A percentile compares a stretch with the other conserved stretches of the same genome.
These are phyloP conservation scores for Vidua macroura DNA, from an alignment of 2,113 vertebrate genomes.

Conservation along the genomic window DNA sequence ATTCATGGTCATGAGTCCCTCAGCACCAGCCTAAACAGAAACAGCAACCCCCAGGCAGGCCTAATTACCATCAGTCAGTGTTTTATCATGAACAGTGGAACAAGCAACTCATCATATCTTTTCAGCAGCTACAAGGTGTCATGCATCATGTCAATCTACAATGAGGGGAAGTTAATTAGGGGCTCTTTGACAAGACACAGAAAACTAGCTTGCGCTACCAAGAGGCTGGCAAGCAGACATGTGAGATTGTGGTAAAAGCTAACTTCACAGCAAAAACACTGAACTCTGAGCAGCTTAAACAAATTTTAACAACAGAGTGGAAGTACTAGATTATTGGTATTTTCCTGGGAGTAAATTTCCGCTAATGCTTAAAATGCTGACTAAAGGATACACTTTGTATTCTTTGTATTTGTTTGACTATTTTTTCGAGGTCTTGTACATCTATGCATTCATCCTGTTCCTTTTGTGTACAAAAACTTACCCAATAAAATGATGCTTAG, in stretches of 20 bases:
- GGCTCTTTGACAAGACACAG: neutral
- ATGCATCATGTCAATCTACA: neutral
- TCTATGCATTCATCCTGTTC: neutral
- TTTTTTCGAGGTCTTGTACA: neutral
- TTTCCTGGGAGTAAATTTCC: neutral
- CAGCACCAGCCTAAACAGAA: neutral
- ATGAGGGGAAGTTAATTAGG: conserved; percentile 4
- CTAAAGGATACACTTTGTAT: neutral
- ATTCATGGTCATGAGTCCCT: neutral
- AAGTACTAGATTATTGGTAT: neutral
- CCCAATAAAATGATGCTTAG: neutral
- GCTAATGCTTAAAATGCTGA: neutral
- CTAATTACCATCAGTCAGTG: neutral
- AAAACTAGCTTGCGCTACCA: neutral
- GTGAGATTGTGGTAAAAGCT: neutral
- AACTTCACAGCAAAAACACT: neutral
- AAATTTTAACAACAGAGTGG: neutral
- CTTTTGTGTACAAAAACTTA: neutral
- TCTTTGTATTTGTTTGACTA: neutral
- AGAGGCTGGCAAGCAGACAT: neutral
- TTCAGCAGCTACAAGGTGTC: neutral
- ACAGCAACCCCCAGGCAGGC: neutral
- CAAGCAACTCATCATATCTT: neutral
- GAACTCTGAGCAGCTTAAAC: neutral
- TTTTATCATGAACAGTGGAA: neutral